Conservation (phyloP, 2,797 vertebrate species). For the Sebastes minor region DNA sequence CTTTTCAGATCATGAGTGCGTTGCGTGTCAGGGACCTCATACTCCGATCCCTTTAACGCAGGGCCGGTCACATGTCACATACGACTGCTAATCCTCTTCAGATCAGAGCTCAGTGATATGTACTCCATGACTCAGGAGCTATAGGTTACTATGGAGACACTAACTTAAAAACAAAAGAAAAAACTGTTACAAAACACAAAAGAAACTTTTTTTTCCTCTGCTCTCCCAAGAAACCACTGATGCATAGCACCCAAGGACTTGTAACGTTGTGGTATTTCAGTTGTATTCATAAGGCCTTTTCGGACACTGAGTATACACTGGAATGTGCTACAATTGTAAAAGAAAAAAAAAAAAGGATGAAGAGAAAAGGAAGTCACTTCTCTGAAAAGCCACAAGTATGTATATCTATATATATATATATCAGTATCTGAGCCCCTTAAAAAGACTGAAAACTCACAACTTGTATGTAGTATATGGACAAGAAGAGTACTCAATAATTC, state of each 20-base stretch:
- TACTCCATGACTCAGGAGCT: conserved; percentile 1
- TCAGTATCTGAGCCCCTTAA: conserved; percentile 34
- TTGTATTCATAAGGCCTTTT: conserved; percentile 75
- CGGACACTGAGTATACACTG: conserved; percentile 64
- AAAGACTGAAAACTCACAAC: conserved; percentile 24
- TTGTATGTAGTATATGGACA: conserved; percentile 30
- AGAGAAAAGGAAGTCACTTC: conserved; percentile 24
- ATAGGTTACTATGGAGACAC: conserved; percentile 9
- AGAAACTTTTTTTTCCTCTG: not conserved
- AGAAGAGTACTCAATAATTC: conserved; percentile 22
- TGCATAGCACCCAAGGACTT: conserved; percentile 61
- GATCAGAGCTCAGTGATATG: conserved; percentile 41
- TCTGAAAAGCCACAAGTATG: conserved; percentile 37
- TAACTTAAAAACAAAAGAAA: conserved; percentile 30
- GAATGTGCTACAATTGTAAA: conserved; percentile 75
- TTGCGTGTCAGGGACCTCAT: not conserved
- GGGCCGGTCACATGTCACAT: not conserved
- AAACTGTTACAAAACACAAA: conserved; percentile 34
- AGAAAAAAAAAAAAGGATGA: conserved; percentile 23
- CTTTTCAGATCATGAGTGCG: not conserved
- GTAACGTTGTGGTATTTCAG: conserved; percentile 42
- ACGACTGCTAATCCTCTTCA: not conserved
- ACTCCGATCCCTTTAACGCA: not conserved
- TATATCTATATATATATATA: conserved; percentile 8
- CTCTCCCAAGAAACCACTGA: conserved; percentile 48